These are phyloP conservation scores for Epinotia demarniana DNA, from an alignment of 2,888 invertebrate genomes.

Conservation along the genomic window DNA sequence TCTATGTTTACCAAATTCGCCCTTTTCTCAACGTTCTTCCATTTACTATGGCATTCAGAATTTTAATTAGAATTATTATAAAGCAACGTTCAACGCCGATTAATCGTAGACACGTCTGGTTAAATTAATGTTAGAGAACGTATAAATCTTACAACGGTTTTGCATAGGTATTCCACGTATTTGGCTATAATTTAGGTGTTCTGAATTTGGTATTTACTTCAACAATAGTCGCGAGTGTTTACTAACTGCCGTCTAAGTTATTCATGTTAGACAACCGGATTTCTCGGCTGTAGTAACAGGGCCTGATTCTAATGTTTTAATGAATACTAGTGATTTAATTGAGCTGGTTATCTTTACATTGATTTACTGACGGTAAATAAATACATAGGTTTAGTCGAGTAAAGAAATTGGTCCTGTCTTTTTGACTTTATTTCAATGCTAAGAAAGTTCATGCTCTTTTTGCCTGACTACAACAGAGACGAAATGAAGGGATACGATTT, in stretches of 20 bases:
- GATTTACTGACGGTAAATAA: too few species aligned
- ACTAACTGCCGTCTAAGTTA: conserved; percentile 49
- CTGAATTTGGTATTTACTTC: conserved; percentile 42
- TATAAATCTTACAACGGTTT: conserved; percentile 36
- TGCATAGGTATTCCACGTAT: conserved; percentile 37
- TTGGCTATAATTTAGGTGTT: conserved; percentile 17
- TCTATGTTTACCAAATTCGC: conserved; percentile 38
- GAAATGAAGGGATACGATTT: too few species aligned
- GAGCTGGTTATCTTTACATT: neutral
- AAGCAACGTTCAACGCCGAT: conserved; percentile 7
- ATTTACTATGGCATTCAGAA: conserved; percentile 29
- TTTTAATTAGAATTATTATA: conserved; percentile 29
- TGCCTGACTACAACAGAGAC: too few species aligned
- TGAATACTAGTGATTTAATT: conserved; percentile 2
- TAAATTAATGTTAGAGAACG: conserved; percentile 7
- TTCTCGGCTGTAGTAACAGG: conserved; percentile 37
- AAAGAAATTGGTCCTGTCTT: too few species aligned
- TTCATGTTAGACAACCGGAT: conserved; percentile 57
- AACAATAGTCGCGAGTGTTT: conserved; percentile 46
- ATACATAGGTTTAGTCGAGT: too few species aligned
- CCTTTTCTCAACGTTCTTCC: conserved; percentile 32
- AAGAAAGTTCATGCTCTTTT: too few species aligned
- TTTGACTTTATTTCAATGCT: too few species aligned
- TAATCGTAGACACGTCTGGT: conserved; percentile 7
- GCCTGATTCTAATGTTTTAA: conserved; percentile 29